Conservation (phyloP, 2,797 vertebrate species). For the Periparus ater region DNA sequence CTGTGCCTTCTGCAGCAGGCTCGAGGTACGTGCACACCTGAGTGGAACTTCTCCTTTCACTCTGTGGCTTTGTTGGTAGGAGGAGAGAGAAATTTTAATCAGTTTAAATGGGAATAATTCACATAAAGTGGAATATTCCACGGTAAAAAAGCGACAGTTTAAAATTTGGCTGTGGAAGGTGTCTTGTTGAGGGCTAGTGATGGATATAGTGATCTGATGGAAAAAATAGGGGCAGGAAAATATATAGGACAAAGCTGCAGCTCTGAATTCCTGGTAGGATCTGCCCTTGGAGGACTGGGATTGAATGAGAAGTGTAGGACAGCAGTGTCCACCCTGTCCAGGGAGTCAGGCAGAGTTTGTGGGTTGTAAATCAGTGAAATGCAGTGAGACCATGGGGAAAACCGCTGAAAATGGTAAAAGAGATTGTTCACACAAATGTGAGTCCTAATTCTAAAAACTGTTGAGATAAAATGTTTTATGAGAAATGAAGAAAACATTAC, state of each 20-base stretch:
- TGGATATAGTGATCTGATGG: fast-evolving
- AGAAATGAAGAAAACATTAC: not conserved
- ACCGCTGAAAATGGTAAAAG: fast-evolving
- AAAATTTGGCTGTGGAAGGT: not conserved
- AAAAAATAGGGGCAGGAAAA: not conserved
- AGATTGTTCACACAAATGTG: not conserved
- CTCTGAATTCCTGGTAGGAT: not conserved
- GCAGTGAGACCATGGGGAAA: not conserved
- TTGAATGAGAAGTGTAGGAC: not conserved
- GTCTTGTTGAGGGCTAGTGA: not conserved
- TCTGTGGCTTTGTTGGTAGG: not conserved
- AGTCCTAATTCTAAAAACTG: not conserved
- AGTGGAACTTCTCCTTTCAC: not conserved
- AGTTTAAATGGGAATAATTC: not conserved
- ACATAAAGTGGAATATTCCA: not conserved
- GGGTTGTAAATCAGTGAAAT: not conserved
- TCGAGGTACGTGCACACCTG: not conserved
- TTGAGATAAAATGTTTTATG: not conserved
- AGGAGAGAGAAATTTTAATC: not conserved
- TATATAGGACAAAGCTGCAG: fast-evolving
- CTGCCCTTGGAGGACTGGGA: not conserved
- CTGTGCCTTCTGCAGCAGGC: not conserved
- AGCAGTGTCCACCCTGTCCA: fast-evolving
- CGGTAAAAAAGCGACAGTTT: not conserved
- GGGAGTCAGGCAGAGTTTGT: not conserved